Percentiles rank a stretch among this genome's conserved stretches.
These are phyloP conservation scores for Harpalus rubripes DNA, from an alignment of 2,888 invertebrate genomes.

Conservation along the genomic window DNA sequence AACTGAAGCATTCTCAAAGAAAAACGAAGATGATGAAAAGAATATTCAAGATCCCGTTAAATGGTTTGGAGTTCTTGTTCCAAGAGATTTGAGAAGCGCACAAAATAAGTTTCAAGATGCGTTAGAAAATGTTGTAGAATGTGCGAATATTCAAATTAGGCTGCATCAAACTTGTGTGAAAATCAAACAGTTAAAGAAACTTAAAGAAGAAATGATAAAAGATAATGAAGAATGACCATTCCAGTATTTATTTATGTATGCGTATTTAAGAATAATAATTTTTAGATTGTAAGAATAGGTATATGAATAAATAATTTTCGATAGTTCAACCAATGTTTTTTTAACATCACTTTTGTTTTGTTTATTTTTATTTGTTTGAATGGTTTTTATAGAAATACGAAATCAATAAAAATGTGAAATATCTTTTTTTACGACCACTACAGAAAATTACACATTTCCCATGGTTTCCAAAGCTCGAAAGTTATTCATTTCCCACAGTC, in stretches of 20 bases:
- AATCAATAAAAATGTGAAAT: too few species aligned
- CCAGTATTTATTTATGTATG: constrained; percentile 27
- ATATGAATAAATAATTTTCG: neutral
- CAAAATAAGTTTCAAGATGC: constrained; percentile 87
- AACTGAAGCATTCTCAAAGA: constrained; percentile 69
- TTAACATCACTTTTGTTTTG: too few species aligned
- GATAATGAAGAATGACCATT: constrained; percentile 56
- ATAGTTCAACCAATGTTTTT: too few species aligned
- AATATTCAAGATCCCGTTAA: constrained; percentile 83
- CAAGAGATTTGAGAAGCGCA: constrained; percentile 87
- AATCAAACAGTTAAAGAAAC: constrained; percentile 72
- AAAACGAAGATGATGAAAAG: constrained; percentile 74
- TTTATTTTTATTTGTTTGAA: too few species aligned
- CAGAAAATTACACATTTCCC: too few species aligned
- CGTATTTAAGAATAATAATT: neutral
- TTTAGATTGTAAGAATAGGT: neutral
- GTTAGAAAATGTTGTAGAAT: constrained; percentile 83
- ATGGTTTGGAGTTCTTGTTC: constrained; percentile 94
- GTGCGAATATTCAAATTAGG: constrained; percentile 85
- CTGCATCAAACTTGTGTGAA: constrained; percentile 76
- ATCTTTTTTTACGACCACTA: too few species aligned
- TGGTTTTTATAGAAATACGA: too few species aligned
- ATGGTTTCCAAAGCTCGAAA: too few species aligned
- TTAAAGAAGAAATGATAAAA: constrained; percentile 70
- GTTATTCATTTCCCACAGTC: too few species aligned